Evolutionary conservation across 2,888 invertebrate species (phyloP).

Genomic region (Allophyes oxyacanthae): DNA sequence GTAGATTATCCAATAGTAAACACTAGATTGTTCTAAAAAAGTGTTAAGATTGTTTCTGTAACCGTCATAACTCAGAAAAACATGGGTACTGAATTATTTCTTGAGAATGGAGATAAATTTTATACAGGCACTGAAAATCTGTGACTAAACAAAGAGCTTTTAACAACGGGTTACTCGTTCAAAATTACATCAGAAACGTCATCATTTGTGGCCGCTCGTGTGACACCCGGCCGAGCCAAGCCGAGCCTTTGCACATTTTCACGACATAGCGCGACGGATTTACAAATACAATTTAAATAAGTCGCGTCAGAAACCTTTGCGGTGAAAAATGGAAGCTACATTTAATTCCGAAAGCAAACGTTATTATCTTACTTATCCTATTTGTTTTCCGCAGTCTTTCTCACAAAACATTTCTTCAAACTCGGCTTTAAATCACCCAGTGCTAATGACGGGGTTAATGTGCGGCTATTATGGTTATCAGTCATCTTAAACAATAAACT

Average conservation of each 20-base stretch:
- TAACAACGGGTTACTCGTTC: constrained; percentile 5
- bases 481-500: constrained; percentile 52
- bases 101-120: no score
- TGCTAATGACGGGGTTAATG: constrained; percentile 53
- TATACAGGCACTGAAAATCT: no score
- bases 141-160: neutral
- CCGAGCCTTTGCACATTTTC: constrained; percentile 30
- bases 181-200: constrained; percentile 20
- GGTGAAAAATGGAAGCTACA: constrained; percentile 31
- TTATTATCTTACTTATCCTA: constrained; percentile 19
- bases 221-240: neutral
- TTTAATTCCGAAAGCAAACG: constrained; percentile 32
- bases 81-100: no score
- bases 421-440: constrained; percentile 18
- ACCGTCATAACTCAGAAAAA: no score
- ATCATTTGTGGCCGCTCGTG: constrained; percentile 28
- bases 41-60: no score
- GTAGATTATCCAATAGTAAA: no score
- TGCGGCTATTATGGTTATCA: constrained; percentile 54
- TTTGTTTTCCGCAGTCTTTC: constrained; percentile 23
- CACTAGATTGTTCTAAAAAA: no score
- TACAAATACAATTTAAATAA: constrained; percentile 49
- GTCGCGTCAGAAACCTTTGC: constrained; percentile 33
- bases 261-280: constrained; percentile 34
- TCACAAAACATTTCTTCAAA: constrained; percentile 10